These are phyloP conservation scores for Maniola jurtina DNA, from an alignment of 1,140 invertebrate species.

Conservation along the genomic window DNA sequence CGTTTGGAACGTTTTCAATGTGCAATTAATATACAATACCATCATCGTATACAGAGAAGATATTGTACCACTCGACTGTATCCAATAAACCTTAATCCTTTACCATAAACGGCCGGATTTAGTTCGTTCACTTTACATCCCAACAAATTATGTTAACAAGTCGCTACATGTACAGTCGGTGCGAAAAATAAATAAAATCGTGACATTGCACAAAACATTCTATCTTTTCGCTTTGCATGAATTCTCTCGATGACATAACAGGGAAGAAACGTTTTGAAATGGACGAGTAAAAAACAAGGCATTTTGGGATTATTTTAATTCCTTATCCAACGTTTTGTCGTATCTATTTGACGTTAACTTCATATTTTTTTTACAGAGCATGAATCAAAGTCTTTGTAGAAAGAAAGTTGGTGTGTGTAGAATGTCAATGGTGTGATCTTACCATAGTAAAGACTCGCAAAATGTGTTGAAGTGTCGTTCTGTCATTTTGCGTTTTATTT, in stretches of 20 bases:
- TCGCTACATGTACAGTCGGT: conserved; percentile 21
- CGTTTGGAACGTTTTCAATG: conserved; percentile 16
- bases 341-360: too few relatives aligned
- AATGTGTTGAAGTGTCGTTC: too few relatives aligned
- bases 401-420: too few relatives aligned
- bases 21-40: conserved; percentile 33
- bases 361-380: too few relatives aligned
- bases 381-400: too few relatives aligned
- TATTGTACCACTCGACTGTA: neutral
- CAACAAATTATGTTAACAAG: conserved; percentile 36
- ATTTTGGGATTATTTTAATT: too few relatives aligned
- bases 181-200: conserved; percentile 7
- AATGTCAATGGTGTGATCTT: too few relatives aligned
- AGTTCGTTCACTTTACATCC: conserved; percentile 23
- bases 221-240: conserved; percentile 6
- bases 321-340: too few relatives aligned
- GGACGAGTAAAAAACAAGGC: too few relatives aligned
- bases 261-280: too few relatives aligned
- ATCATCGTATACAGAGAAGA: neutral
- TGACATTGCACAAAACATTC: neutral
- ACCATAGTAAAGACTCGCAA: too few relatives aligned
- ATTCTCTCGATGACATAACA: neutral
- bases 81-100: conserved; percentile 38
- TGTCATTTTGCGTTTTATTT: too few relatives aligned
- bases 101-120: conserved; percentile 35